Evolutionary conservation across 1,140 invertebrate genomes (phyloP), one percentile per base, ranked within the genome.

Genomic region (Riptortus pedestris): DNA sequence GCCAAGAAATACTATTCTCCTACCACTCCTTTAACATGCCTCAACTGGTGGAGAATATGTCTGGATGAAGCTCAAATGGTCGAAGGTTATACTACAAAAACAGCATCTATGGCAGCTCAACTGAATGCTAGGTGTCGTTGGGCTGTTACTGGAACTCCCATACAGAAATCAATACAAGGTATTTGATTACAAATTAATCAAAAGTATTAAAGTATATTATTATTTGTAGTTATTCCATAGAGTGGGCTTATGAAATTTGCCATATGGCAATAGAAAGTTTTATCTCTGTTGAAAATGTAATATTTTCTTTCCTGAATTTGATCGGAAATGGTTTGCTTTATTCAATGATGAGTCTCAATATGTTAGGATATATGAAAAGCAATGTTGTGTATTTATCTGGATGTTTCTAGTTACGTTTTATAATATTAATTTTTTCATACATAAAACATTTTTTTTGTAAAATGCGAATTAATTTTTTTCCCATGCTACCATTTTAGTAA

Each of bases 31-130:
- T 72, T 91, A 0, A 73, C 80, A 1, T 78, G 80, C 70, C 77
- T 91, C 0, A 73, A 84, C 57, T 91, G 85, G 85, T 90, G 86
- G 87, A 77, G 88, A 45, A 75, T 90, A 26, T 88, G 85, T 72
- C 74, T 91, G 14, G 88, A 91, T 76, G 88, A 91, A 77, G 88
- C 87, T 43, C 88, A 91, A 76, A 88, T 88, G 79, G 86, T 90
- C 1, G 88, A 90, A 73, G 62, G 62, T 18, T 79, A 76, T 72
- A 79, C 78, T 38, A 31, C 65, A 43, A 67, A 69, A 48, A 58
- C 67, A 2, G 74, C 77, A 68, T 74, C 79, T 67, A 86, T 91
- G 84, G 85, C 84, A 0, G 70, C 76, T 18, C 72, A 78, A 67
- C 70, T 88, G 24, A 70, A 71, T 20, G 80, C 82, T 4, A 69